phyloP scores from a whole-genome alignment of 2,888 invertebrate genomes.

The Lymantria dispar region DNA sequence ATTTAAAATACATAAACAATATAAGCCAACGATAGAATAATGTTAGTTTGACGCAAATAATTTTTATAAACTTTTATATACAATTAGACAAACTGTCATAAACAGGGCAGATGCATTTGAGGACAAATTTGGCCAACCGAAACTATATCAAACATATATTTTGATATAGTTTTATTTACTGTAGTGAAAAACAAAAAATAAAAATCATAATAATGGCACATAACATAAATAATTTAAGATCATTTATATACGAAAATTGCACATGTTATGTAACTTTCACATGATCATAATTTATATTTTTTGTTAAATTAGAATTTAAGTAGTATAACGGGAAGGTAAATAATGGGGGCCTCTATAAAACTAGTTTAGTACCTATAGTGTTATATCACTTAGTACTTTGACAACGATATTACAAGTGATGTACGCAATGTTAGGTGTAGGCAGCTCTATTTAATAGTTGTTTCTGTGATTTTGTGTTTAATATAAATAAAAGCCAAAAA shows the following conservation, averaged over 20 bases:
- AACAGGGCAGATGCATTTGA: conserved; percentile 16
- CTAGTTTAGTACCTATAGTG: conserved; percentile 31
- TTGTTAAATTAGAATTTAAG: conserved; percentile 72
- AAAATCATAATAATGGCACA: conserved; percentile 58
- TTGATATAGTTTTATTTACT: conserved; percentile 52
- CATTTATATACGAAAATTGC: conserved; percentile 61
- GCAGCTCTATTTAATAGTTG: conserved; percentile 45
- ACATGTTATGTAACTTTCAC: conserved; percentile 79
- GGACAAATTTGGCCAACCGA: conserved; percentile 32
- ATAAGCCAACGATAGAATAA: neutral
- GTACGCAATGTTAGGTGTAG: conserved; percentile 27
- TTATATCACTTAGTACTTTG: conserved; percentile 28
- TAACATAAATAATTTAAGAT: conserved; percentile 50
- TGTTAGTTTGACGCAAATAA: neutral
- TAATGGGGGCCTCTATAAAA: conserved; percentile 52
- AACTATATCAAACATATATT: conserved; percentile 30
- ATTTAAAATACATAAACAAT: neutral
- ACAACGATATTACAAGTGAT: conserved; percentile 38
- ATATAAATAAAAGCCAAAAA: conserved; percentile 71
- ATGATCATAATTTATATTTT: conserved; percentile 75
- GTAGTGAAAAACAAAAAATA: conserved; percentile 45
- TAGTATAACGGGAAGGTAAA: conserved; percentile 49
- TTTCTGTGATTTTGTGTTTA: conserved; percentile 75
- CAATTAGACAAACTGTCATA: neutral
- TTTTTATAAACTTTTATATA: conserved; percentile 4